phyloP scores from a whole-genome alignment of 2,113 vertebrate genomes.

The Halichoerus grypus region DNA sequence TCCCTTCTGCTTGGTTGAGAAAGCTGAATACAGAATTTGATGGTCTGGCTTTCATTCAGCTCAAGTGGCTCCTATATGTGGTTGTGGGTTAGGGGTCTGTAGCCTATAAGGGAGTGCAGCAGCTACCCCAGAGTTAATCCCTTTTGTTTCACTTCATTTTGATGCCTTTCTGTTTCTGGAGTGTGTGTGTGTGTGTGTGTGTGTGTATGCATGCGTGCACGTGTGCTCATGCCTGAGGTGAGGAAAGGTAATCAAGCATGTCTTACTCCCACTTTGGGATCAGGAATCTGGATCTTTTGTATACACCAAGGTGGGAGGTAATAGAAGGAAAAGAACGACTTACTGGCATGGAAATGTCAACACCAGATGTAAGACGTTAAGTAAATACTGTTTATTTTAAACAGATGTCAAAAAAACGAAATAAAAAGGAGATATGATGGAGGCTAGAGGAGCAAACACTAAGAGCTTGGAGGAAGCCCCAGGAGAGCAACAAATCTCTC shows the following conservation, averaged over 20 bases:
- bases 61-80: not conserved
- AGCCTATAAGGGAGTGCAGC: not conserved
- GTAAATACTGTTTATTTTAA: conserved; percentile 70
- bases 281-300: conserved; percentile 63
- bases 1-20: not conserved
- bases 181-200: not conserved
- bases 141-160: not conserved
- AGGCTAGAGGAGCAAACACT: conserved; percentile 20
- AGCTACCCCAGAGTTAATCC: not conserved
- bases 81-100: not conserved
- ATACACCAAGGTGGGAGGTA: conserved; percentile 39
- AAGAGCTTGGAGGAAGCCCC: conserved; percentile 24
- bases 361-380: conserved; percentile 70
- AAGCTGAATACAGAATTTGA: not conserved
- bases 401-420: conserved; percentile 71
- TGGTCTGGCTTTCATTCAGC: not conserved
- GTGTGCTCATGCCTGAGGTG: not conserved
- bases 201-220: too few relatives aligned
- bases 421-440: conserved; percentile 25
- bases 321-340: not conserved
- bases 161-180: not conserved
- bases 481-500: conserved; percentile 36
- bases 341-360: conserved; percentile 64
- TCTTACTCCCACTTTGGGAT: not conserved
- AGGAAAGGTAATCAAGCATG: not conserved